Percentiles rank a stretch among this genome's conserved stretches.
These are phyloP conservation scores for Rhogogaster chlorosoma DNA, from an alignment of 2,888 invertebrate species.

Conservation along the genomic window DNA sequence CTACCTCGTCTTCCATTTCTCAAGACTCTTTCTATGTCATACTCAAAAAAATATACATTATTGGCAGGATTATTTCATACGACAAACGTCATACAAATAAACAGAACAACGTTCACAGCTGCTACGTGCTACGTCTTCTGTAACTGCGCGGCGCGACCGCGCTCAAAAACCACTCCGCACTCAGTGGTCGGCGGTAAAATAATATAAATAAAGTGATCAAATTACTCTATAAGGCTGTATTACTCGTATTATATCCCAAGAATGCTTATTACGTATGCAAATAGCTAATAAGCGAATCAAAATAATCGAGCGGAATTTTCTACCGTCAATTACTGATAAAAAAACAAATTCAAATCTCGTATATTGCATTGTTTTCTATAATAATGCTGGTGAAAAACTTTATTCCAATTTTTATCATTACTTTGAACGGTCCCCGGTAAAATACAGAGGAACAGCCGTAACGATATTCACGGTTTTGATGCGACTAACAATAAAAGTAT, in stretches of 20 bases:
- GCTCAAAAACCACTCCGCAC: neutral
- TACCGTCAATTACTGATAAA: neutral
- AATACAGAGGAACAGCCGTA: neutral
- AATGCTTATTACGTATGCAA: neutral
- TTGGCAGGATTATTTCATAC: neutral
- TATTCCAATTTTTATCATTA: neutral
- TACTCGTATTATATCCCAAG: neutral
- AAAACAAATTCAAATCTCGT: neutral
- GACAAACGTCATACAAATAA: constrained; percentile 20
- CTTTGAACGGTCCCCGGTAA: neutral
- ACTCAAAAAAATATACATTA: neutral
- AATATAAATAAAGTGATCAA: neutral
- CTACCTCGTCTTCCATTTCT: constrained; percentile 67
- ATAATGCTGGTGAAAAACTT: neutral
- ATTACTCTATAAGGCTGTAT: neutral
- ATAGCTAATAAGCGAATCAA: neutral
- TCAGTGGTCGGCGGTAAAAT: neutral
- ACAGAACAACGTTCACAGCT: constrained; percentile 6
- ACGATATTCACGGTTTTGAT: neutral
- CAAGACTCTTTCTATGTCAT: neutral
- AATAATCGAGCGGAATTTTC: neutral
- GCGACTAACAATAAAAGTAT: neutral
- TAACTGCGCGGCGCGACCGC: neutral
- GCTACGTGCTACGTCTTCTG: neutral
- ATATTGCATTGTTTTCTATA: neutral